These are phyloP conservation scores for Blastobasis adustella DNA, from an alignment of 2,888 invertebrate genomes.

Conservation along the genomic window DNA sequence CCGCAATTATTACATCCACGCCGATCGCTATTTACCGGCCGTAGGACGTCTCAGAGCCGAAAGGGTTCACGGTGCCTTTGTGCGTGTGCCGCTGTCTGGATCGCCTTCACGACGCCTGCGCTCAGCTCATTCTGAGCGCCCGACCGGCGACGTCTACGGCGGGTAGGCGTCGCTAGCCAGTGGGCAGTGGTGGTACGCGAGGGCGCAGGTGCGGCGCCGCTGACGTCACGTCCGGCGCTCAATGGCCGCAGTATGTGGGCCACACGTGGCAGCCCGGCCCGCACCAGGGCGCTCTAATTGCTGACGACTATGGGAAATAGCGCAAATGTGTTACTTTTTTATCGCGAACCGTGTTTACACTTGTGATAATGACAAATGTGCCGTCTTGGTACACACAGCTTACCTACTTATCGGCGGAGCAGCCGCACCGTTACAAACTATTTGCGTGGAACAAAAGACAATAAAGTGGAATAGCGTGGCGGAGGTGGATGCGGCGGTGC, in stretches of 20 bases:
- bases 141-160: no score
- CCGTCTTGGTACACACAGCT: conserved; percentile 21
- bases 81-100: no score
- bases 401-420: conserved; percentile 6
- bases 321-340: conserved; percentile 57
- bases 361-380: conserved; percentile 48
- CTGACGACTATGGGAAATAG: conserved; percentile 68
- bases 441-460: conserved; percentile 16
- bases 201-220: conserved; percentile 49
- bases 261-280: conserved; percentile 60
- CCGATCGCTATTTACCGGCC: conserved; percentile 9
- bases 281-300: conserved; percentile 45
- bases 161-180: not conserved
- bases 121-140: no score
- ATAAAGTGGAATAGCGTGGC: conserved; percentile 24
- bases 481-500: conserved; percentile 28
- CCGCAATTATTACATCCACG: conserved; percentile 29
- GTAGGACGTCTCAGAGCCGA: not conserved
- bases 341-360: conserved; percentile 50
- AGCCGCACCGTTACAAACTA: not conserved
- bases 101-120: no score
- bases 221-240: conserved; percentile 61
- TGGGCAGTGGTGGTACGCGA: conserved; percentile 19
- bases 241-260: conserved; percentile 64
- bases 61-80: no score